phyloP scores from a whole-genome alignment of 1,140 invertebrate species.

The Lerema accius region DNA sequence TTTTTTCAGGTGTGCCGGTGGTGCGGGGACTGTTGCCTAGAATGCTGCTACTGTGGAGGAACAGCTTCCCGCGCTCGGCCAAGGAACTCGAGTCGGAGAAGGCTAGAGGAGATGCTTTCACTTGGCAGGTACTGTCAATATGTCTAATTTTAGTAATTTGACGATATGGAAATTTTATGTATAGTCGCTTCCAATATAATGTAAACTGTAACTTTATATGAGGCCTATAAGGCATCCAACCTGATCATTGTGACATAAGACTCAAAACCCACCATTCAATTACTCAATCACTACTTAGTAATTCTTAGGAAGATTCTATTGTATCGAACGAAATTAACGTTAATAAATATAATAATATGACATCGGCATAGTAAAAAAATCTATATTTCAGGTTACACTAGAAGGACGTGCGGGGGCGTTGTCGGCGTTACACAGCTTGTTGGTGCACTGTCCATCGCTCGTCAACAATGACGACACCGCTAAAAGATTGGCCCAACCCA shows the following conservation, averaged over 20 bases:
- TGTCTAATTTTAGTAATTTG: no score
- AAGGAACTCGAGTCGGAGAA: conserved; percentile 99
- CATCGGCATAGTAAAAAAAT: no score
- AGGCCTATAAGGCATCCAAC: no score
- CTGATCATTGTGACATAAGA: no score
- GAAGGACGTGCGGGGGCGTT: conserved; percentile 98
- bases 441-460: conserved; percentile 95
- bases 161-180: no score
- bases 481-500: conserved; percentile 91
- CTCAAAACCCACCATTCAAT: no score
- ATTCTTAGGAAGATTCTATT: no score
- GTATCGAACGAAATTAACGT: no score
- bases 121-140: conserved; percentile 90
- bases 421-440: conserved; percentile 96
- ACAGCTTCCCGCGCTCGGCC: conserved; percentile 97
- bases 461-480: conserved; percentile 95
- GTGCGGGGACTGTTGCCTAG: conserved; percentile 94
- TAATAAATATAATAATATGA: no score
- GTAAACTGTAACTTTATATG: no score
- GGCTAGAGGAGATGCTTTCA: conserved; percentile 98
- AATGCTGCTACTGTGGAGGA: conserved; percentile 98
- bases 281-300: no score
- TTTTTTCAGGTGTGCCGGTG: conserved; percentile 89
- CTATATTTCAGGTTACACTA: conserved; percentile 90
- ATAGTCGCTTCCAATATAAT: no score